Percentiles rank a stretch among this genome's conserved stretches.
Conservation (phyloP, 2,797 vertebrate genomes). For the Martes flavigula region DNA sequence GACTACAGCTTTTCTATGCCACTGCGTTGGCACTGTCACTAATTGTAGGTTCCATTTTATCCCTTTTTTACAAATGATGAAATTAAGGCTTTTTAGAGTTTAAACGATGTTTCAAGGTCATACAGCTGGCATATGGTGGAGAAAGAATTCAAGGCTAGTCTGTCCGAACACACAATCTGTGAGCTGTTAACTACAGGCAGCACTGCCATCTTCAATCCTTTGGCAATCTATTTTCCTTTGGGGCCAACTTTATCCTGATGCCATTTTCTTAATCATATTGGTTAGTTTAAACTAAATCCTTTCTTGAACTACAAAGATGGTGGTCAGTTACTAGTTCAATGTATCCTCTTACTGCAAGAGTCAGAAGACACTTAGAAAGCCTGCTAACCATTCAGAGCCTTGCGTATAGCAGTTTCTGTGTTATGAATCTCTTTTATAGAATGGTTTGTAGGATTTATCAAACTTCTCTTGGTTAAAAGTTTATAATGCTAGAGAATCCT, state of each 20-base stretch:
- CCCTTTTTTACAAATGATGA: not conserved
- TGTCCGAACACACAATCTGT: not conserved
- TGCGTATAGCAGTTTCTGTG: not conserved
- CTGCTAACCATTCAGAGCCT: not conserved
- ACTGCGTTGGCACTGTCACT: not conserved
- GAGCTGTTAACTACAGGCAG: not conserved
- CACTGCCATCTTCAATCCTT: not conserved
- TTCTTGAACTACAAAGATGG: not conserved
- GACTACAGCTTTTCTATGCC: not conserved
- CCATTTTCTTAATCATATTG: not conserved
- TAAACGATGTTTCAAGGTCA: not conserved
- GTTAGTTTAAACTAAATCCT: not conserved
- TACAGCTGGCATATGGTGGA: not conserved
- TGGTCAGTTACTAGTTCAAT: not conserved
- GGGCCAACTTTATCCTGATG: no score
- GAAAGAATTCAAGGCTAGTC: not conserved
- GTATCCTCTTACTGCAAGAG: accelerated
- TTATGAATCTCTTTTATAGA: not conserved
- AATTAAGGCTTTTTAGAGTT: not conserved
- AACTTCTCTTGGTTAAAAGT: not conserved
- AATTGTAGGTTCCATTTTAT: not conserved
- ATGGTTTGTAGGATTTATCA: not conserved
- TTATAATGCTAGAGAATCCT: not conserved
- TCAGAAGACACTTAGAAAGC: not conserved
- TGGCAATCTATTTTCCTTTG: not conserved